Conservation (phyloP, 2,888 invertebrate genomes). For the Trissolcus brochymenae region DNA sequence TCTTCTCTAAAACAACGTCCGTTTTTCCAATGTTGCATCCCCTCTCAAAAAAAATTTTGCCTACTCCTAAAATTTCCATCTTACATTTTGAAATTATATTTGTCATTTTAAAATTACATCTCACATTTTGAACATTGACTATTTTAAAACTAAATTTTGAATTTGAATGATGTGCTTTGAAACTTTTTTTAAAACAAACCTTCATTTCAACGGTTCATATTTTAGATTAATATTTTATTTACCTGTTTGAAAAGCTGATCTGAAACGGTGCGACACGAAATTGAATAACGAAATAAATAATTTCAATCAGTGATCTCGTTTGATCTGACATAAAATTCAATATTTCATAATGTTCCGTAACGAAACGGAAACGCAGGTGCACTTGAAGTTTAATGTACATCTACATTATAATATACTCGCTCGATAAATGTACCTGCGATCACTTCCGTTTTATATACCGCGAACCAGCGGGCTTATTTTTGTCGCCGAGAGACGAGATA, state of each 20-base stretch:
- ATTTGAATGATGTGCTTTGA: too few relatives aligned
- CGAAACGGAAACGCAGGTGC: conserved; percentile 41
- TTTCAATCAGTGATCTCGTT: conserved; percentile 24
- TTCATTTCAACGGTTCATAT: too few relatives aligned
- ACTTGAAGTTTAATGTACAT: conserved; percentile 36
- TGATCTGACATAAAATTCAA: conserved; percentile 37
- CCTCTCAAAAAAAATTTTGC: background rate
- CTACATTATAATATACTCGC: conserved; percentile 32
- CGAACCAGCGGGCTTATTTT: conserved; percentile 33
- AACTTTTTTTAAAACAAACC: too few relatives aligned
- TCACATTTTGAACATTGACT: too few relatives aligned
- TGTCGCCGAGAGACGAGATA: background rate
- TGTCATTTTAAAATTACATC: background rate
- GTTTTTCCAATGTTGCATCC: too few relatives aligned
- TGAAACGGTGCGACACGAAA: background rate
- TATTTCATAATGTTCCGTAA: conserved; percentile 40
- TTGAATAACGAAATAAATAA: conserved; percentile 19
- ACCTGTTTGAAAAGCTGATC: too few relatives aligned
- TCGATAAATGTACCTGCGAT: conserved; percentile 40
- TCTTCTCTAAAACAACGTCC: background rate
- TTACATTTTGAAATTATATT: background rate
- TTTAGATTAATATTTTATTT: too few relatives aligned
- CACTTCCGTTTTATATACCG: conserved; percentile 22
- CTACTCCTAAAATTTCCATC: background rate
- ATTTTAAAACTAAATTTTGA: too few relatives aligned